Evolutionary conservation across 2,888 invertebrate species (phyloP), one percentile per base, ranked within the genome.

Genomic region (Drosophila mayaguana): DNA sequence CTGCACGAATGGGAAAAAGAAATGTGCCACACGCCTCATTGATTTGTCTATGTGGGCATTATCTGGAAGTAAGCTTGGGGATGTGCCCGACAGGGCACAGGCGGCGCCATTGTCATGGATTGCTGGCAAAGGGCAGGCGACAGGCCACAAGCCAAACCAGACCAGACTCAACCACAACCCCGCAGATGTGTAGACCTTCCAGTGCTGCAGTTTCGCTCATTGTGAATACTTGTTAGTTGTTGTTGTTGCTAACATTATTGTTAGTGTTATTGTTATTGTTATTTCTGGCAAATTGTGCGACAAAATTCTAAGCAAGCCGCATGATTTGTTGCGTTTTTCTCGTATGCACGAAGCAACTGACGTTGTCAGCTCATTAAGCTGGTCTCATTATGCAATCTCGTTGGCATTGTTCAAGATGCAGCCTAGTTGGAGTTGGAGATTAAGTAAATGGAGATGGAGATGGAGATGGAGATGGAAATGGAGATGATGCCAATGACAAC

Each of bases 221-320:
- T 67, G 65, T 67, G 53, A 34, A 18, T 50, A 70, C 65, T 43
- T 63, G 38, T 56, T 63, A 64, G 69, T 42, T 56, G 53, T 14
- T 20, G 50, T 32, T 50, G 50, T 80, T 45, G 66, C 45, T 67
- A 63, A 22, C 46, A 60, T 56, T 72, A 63, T 68, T 62, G 50
- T 59, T 63, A 28, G 53, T 46, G 43, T 61, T 66, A 56, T 63
- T 46, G 45, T 61, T 67, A 57, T 64, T 76, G 57, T 71, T 63
- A 76, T 71, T 61, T 60, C 61, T 60, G 11, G 62, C 61, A 74
- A 74, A 78, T 81, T 81, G 80, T 83, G 75, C 77, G 80, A 90
- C 83, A 77, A 90, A 77, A 90, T 88, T 84, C 90, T 90, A 68
- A 80, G 80, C 80, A 56, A 61, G 69, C 18, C 80, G 57, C 68